phyloP scores from a whole-genome alignment of 2,797 vertebrate species.

The Pterois miles region DNA sequence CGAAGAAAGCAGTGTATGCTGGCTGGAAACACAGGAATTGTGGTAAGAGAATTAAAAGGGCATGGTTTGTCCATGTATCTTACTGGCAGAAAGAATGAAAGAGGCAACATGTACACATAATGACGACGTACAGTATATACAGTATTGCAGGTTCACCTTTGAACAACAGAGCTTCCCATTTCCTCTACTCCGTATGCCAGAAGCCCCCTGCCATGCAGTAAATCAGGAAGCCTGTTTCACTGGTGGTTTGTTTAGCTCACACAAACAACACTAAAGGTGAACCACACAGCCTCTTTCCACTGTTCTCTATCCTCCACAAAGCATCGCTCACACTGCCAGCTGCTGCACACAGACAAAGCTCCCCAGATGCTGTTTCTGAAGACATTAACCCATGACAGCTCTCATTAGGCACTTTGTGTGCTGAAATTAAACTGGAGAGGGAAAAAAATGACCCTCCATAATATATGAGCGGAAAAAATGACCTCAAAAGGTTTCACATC shows the following conservation, averaged over 20 bases:
- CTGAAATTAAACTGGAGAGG: slow-evolving; percentile 31
- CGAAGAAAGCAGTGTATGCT: background rate
- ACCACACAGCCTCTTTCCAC: slow-evolving; percentile 44
- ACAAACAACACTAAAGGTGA: slow-evolving; percentile 57
- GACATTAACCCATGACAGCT: background rate
- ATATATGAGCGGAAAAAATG: slow-evolving; percentile 62
- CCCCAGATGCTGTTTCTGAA: background rate
- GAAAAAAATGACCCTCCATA: slow-evolving; percentile 46
- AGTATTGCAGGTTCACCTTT: slow-evolving; percentile 28
- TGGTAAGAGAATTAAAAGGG: background rate
- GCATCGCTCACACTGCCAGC: slow-evolving; percentile 9
- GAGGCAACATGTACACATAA: background rate
- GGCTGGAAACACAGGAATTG: background rate
- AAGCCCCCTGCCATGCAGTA: slow-evolving; percentile 50
- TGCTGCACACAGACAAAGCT: slow-evolving; percentile 11
- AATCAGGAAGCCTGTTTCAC: slow-evolving; percentile 68
- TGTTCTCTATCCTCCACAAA: slow-evolving; percentile 36
- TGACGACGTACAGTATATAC: background rate
- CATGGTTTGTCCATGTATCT: no score
- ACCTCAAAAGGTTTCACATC: slow-evolving; percentile 52
- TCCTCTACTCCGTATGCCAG: slow-evolving; percentile 46
- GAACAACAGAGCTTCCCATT: slow-evolving; percentile 47
- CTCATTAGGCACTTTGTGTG: background rate
- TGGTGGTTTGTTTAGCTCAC: slow-evolving; percentile 60
- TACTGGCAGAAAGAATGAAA: background rate